Conservation (phyloP, 2,888 invertebrate genomes). For the Pyralis farinalis region DNA sequence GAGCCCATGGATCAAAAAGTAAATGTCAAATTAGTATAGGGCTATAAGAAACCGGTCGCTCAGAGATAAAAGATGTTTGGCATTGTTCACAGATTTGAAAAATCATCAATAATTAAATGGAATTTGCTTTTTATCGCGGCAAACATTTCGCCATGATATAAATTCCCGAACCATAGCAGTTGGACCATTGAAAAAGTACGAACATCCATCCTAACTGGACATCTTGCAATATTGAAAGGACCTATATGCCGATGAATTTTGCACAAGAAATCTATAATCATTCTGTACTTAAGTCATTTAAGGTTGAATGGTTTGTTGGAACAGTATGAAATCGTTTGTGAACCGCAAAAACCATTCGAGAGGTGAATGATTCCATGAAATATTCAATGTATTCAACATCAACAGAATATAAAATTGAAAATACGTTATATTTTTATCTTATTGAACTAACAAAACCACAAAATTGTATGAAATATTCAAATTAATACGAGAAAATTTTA, state of each 20-base stretch:
- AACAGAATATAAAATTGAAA: conserved; percentile 2
- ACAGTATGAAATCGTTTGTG: conserved; percentile 50
- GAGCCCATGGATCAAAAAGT: conserved; percentile 52
- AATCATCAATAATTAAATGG: conserved; percentile 80
- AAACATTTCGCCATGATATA: conserved; percentile 67
- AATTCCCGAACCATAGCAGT: conserved; percentile 60
- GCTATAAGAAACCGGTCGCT: conserved; percentile 45
- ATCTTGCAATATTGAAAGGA: conserved; percentile 48
- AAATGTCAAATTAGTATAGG: conserved; percentile 77
- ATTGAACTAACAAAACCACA: too few relatives aligned
- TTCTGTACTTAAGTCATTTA: conserved; percentile 50
- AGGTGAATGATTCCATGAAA: conserved; percentile 62
- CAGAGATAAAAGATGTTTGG: conserved; percentile 64
- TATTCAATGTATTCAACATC: conserved; percentile 43
- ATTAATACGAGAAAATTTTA: too few relatives aligned
- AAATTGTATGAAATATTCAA: too few relatives aligned
- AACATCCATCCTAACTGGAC: conserved; percentile 57
- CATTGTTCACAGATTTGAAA: conserved; percentile 80
- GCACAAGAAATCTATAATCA: conserved; percentile 49
- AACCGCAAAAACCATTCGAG: conserved; percentile 56
- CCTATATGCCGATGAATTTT: conserved; percentile 36
- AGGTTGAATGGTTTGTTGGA: conserved; percentile 27
- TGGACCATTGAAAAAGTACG: conserved; percentile 51
- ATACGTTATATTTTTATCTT: too few relatives aligned
- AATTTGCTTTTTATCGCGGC: conserved; percentile 63